These are phyloP conservation scores for Gerris lacustris DNA, from an alignment of 2,888 invertebrate genomes.

Conservation along the genomic window DNA sequence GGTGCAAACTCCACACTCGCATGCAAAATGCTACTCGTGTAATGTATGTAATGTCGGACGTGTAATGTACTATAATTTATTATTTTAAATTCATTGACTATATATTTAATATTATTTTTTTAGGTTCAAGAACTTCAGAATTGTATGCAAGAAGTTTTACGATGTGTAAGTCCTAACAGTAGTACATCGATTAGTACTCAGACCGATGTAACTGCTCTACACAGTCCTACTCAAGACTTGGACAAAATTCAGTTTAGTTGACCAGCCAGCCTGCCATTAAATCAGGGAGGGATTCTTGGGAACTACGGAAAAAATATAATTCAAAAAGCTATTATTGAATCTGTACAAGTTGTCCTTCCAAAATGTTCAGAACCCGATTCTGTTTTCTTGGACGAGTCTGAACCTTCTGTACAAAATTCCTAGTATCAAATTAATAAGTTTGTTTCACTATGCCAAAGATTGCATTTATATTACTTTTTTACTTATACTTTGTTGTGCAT, in stretches of 20 bases:
- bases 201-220: constrained; percentile 66
- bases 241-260: constrained; percentile 19
- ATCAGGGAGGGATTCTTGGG: not conserved
- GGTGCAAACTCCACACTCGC: no score
- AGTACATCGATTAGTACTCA: constrained; percentile 44
- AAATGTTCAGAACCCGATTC: no score
- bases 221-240: constrained; percentile 46
- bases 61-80: not conserved
- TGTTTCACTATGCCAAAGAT: not conserved
- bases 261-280: constrained; percentile 24
- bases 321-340: not conserved
- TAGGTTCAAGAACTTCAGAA: constrained; percentile 66
- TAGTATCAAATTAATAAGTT: not conserved
- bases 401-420: not conserved
- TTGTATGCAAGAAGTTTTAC: constrained; percentile 64
- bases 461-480: not conserved
- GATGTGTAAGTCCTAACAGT: constrained; percentile 42
- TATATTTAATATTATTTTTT: constrained; percentile 21
- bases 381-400: not conserved
- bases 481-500: no score
- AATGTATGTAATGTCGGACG: constrained; percentile 40
- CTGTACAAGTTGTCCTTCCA: no score
- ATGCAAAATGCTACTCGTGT: no score
- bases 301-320: not conserved
- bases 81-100: not conserved